Percentiles rank a stretch among this genome's conserved stretches.
phyloP scores from a whole-genome alignment of 2,113 vertebrate species.

The Hiodon alosoides region DNA sequence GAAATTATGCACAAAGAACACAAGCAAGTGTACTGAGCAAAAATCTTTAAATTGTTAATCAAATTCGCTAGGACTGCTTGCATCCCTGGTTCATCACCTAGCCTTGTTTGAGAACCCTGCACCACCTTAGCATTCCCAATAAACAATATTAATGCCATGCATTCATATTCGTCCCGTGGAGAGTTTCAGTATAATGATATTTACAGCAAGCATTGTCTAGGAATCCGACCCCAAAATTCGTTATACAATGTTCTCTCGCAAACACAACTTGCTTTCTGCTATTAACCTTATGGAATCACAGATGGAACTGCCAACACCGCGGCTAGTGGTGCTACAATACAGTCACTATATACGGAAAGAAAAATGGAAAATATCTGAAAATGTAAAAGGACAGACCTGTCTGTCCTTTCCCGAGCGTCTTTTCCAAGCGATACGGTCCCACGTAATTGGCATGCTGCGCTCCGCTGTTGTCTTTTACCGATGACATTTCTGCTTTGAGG shows the following conservation, averaged over 20 bases:
- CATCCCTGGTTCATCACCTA: background rate
- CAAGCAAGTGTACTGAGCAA: background rate
- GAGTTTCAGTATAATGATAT: conserved; percentile 1
- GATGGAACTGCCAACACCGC: too few relatives aligned
- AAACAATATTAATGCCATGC: conserved; percentile 1
- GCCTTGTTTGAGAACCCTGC: background rate
- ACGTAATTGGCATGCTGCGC: conserved; percentile 96
- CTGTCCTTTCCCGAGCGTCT: conserved; percentile 98
- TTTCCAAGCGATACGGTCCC: conserved; percentile 98
- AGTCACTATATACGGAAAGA: background rate
- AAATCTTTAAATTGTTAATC: background rate
- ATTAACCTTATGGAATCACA: too few relatives aligned
- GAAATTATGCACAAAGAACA: background rate
- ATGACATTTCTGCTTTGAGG: conserved; percentile 66
- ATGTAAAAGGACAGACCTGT: conserved; percentile 77
- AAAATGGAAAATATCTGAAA: background rate
- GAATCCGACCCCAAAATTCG: background rate
- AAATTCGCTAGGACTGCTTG: background rate
- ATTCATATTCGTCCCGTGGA: conserved; percentile 6
- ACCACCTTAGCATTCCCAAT: background rate
- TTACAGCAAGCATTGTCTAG: background rate
- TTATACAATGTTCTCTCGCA: background rate
- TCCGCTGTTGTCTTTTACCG: conserved; percentile 89
- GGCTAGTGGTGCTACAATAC: background rate
- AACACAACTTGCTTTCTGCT: background rate